phyloP scores from a whole-genome alignment of 2,797 vertebrate genomes.

The Oreochromis mossambicus region DNA sequence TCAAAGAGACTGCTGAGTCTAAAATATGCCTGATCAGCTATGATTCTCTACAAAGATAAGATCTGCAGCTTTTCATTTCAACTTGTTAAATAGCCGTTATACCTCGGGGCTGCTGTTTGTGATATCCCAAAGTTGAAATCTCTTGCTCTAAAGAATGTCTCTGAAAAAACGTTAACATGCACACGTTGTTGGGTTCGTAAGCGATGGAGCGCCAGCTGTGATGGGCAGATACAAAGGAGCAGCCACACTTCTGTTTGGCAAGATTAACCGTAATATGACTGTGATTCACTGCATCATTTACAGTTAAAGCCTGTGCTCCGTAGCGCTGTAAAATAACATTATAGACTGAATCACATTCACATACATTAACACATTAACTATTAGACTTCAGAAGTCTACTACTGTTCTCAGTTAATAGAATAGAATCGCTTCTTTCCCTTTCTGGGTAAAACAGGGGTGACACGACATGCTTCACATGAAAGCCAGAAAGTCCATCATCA shows the following conservation, averaged over 20 bases:
- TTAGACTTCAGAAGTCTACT: not conserved
- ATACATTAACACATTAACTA: not conserved
- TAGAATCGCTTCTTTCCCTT: not conserved
- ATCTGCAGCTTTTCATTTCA: not conserved
- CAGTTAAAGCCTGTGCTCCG: not conserved
- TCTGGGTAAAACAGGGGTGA: not conserved
- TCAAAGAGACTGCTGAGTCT: not conserved
- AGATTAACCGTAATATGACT: not conserved
- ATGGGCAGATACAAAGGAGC: not conserved
- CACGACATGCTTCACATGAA: not conserved
- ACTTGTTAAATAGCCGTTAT: not conserved
- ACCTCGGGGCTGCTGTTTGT: not conserved
- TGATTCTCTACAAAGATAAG: not conserved
- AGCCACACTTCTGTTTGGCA: not conserved
- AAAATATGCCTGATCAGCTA: not conserved
- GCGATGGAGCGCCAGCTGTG: not conserved
- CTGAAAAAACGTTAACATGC: not conserved
- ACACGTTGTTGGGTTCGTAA: not conserved
- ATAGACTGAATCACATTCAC: not conserved
- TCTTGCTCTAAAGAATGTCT: not conserved
- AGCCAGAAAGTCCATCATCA: not conserved
- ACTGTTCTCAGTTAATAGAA: not conserved
- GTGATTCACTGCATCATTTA: not conserved
- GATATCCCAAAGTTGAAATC: not conserved
- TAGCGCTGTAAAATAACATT: not conserved